phyloP scores from a whole-genome alignment of 2,888 invertebrate genomes.

The Philopedon plagiatum region DNA sequence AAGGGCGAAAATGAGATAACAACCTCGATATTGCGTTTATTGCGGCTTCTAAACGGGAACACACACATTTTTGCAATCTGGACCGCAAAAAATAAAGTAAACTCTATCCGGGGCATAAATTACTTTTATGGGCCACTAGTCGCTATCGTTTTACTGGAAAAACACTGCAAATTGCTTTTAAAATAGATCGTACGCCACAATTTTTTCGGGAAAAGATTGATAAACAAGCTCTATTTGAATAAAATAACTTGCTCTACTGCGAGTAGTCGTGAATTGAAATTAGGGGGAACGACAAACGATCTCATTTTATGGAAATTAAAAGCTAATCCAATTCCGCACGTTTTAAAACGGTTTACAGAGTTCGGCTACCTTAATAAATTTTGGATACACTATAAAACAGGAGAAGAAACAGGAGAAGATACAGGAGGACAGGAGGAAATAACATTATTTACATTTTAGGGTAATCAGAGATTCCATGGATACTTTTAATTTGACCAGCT shows the following conservation, averaged over 20 bases:
- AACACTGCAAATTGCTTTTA: slow-evolving; percentile 22
- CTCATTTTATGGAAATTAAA: too few species aligned
- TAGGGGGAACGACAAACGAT: too few species aligned
- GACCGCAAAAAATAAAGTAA: slow-evolving; percentile 37
- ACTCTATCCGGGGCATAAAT: slow-evolving; percentile 40
- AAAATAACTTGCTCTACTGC: slow-evolving; percentile 17
- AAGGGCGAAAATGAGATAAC: slow-evolving; percentile 47
- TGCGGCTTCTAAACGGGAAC: slow-evolving; percentile 37
- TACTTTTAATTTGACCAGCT: too few species aligned
- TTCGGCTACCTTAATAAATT: too few species aligned
- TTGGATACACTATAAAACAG: too few species aligned
- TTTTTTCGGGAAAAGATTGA: background rate
- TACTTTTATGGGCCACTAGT: slow-evolving; percentile 39
- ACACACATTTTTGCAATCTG: slow-evolving; percentile 29
- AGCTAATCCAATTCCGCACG: too few species aligned
- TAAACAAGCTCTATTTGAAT: slow-evolving; percentile 1
- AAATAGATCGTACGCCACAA: slow-evolving; percentile 16
- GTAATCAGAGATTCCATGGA: too few species aligned
- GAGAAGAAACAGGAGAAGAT: too few species aligned
- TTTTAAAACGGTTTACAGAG: too few species aligned
- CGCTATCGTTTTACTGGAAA: slow-evolving; percentile 33
- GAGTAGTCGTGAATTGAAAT: too few species aligned
- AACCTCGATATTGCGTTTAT: slow-evolving; percentile 45
- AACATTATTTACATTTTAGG: too few species aligned
- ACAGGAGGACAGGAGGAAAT: too few species aligned